Base-by-base conservation (phyloP, 2,888 invertebrate genomes). In the Bembecia ichneumoniformis region DNA sequence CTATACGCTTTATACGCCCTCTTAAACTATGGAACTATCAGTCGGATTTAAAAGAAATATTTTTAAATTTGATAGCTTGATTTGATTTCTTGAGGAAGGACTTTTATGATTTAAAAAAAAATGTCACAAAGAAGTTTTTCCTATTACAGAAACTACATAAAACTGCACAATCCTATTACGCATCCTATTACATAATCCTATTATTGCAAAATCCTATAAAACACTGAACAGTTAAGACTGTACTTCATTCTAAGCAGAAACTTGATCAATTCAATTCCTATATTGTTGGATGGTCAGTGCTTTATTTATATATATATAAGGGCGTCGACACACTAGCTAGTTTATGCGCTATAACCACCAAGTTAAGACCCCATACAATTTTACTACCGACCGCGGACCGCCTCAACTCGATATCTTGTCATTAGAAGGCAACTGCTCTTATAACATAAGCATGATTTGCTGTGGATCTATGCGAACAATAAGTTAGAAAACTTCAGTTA, bases 261-360 rank as follows among this genome's bases (percentile, higher is more conserved):
- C 14, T 11, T 13, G 14, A 40, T 40, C n/a, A 40, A 40, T 40
- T 40, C n/a, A 40, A 40, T 13, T 13, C 40, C 40, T 40, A 28
- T 28, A 28, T 28, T 28, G 28, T 28, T 28, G 2, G 28, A 28
- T 40, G 13, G 0, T 40, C n/a, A 40, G 40, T 40, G 9, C 28
- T 9, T 9, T 28, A 28, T 28, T 28, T 28, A 28, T 28, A 28
- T 2, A 28, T 28, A 28, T 17, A 55, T 65, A 60, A 67, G 56
- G 64, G 58, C 59, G 59, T 60, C 61, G 54, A 56, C 64, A 68
- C 56, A 62, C 54, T 52, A 53, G 52, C 57, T 62, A 57, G 57
- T 72, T 74, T 73, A 71, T 61, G 65, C 53, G 57, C 62, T 60
- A 67, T 74, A 69, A 72, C 71, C 54, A 50, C 56, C 45, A 54